phyloP scores from a whole-genome alignment of 2,888 invertebrate species.

The Hyppa rectilinea region DNA sequence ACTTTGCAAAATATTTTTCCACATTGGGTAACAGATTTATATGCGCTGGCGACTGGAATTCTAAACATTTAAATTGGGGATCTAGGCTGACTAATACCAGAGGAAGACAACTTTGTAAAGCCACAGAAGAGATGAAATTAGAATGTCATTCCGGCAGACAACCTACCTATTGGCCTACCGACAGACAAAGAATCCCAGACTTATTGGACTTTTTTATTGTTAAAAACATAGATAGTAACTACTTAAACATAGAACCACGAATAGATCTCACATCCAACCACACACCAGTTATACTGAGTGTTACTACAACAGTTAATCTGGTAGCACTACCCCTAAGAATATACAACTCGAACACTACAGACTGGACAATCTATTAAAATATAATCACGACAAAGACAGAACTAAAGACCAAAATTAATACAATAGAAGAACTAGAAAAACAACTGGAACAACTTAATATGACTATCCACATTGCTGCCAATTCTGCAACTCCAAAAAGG shows the following conservation, averaged over 20 bases:
- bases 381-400: slow-evolving; percentile 14
- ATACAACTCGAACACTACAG: slow-evolving; percentile 16
- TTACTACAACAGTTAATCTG: slow-evolving; percentile 26
- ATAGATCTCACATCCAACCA: slow-evolving; percentile 58
- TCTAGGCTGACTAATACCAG: neutral
- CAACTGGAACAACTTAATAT: too few relatives aligned
- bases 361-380: slow-evolving; percentile 15
- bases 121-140: neutral
- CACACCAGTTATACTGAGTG: slow-evolving; percentile 56
- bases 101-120: neutral
- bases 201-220: neutral
- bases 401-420: too few relatives aligned
- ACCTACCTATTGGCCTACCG: slow-evolving; percentile 3
- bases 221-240: neutral
- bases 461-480: too few relatives aligned
- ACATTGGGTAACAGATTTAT: neutral
- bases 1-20: neutral
- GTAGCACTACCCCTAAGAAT: slow-evolving; percentile 9
- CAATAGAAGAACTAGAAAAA: too few relatives aligned
- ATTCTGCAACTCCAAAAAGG: too few relatives aligned
- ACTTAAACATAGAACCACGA: neutral
- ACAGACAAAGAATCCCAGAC: neutral
- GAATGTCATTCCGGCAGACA: neutral
- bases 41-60: neutral
- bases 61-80: neutral